Conservation (phyloP, 2,888 invertebrate genomes). For the Cheilosia impressa region DNA sequence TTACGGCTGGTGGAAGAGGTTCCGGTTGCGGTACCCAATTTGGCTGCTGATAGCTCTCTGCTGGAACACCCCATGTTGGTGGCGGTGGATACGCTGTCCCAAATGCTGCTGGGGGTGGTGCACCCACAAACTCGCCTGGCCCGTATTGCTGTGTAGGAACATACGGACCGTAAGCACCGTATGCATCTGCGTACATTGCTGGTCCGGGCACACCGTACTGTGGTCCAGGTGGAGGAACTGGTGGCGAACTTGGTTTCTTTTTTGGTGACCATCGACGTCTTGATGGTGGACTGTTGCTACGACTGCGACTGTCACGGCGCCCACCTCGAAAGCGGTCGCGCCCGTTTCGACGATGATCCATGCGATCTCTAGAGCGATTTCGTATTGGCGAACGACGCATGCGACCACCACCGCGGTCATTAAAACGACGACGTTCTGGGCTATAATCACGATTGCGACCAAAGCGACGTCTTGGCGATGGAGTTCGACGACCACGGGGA, state of each 20-base stretch:
- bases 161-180: conserved; percentile 79
- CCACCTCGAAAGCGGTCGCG: conserved; percentile 77
- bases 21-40: conserved; percentile 68
- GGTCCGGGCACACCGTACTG: conserved; percentile 79
- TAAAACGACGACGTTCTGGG: conserved; percentile 78
- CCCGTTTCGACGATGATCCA: conserved; percentile 77
- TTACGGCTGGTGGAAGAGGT: conserved; percentile 68
- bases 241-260: conserved; percentile 78
- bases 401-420: conserved; percentile 77
- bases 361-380: conserved; percentile 77
- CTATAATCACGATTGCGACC: conserved; percentile 58
- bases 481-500: conserved; percentile 79
- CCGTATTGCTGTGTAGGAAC: conserved; percentile 78
- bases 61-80: conserved; percentile 79
- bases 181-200: conserved; percentile 79
- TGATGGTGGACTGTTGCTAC: conserved; percentile 79
- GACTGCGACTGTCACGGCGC: conserved; percentile 78
- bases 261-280: conserved; percentile 82
- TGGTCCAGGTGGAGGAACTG: conserved; percentile 74
- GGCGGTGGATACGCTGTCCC: conserved; percentile 80
- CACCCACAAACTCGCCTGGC: conserved; percentile 77
- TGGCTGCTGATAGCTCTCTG: conserved; percentile 50
- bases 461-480: conserved; percentile 80
- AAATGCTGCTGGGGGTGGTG: conserved; percentile 78
- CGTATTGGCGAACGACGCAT: conserved; percentile 74